phyloP scores from a whole-genome alignment of 2,888 invertebrate species.

The Morpho helenor region DNA sequence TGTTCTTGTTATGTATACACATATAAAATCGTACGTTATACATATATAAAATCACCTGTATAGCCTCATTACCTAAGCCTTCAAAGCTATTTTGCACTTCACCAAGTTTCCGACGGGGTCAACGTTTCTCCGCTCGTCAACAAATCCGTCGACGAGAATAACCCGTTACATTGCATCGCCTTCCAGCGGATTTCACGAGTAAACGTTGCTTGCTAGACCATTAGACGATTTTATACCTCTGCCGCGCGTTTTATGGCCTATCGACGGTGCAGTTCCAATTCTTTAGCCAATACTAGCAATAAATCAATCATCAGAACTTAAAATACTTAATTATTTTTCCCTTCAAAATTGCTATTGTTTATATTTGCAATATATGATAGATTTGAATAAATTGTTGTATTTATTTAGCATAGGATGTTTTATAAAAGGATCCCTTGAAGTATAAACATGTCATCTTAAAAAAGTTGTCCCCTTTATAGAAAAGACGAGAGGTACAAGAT shows the following conservation, averaged over 20 bases:
- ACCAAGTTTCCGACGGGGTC: conserved; percentile 64
- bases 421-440: no score
- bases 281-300: conserved; percentile 5
- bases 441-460: no score
- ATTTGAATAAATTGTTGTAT: no score
- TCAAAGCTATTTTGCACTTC: conserved; percentile 50
- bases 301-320: conserved; percentile 12
- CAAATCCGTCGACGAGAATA: conserved; percentile 77
- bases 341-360: no score
- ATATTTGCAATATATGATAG: no score
- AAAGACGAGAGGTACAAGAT: no score
- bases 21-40: no score
- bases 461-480: no score
- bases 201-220: conserved; percentile 43
- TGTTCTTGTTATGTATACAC: no score
- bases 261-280: conserved; percentile 21
- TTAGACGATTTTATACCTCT: conserved; percentile 48
- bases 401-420: no score
- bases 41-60: not conserved
- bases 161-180: conserved; percentile 72
- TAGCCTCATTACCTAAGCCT: not conserved
- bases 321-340: conserved; percentile 5
- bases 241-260: conserved; percentile 33
- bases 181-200: conserved; percentile 66
- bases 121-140: conserved; percentile 73